These are phyloP conservation scores for Notodonta dromedarius DNA, from an alignment of 2,888 invertebrate species.

Conservation along the genomic window DNA sequence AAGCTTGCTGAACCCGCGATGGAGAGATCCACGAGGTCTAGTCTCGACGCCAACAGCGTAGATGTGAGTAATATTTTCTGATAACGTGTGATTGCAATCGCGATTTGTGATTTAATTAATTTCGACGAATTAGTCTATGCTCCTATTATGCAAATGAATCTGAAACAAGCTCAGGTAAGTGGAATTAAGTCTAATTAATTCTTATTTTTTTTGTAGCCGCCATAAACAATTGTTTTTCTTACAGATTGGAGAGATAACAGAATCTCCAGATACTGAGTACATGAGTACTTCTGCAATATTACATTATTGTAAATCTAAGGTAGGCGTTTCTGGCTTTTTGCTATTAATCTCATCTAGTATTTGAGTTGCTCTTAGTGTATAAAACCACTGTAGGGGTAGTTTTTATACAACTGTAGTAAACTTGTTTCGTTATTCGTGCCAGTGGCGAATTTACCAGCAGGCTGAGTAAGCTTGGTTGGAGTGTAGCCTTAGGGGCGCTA, in stretches of 20 bases:
- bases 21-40: slow-evolving; percentile 75
- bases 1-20: slow-evolving; percentile 68
- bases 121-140: background rate
- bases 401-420: too few relatives aligned
- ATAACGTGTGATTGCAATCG: slow-evolving; percentile 5
- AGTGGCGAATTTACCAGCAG: too few relatives aligned
- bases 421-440: too few relatives aligned
- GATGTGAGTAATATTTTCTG: slow-evolving; percentile 68
- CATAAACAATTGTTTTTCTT: slow-evolving; percentile 26
- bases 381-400: too few relatives aligned
- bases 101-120: background rate
- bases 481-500: too few relatives aligned
- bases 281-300: slow-evolving; percentile 91
- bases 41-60: slow-evolving; percentile 76
- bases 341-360: background rate
- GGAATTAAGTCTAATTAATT: background rate
- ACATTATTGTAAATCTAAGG: slow-evolving; percentile 92
- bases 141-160: background rate
- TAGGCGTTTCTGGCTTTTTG: slow-evolving; percentile 38
- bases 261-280: slow-evolving; percentile 86
- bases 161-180: background rate
- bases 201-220: background rate
- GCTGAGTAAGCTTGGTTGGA: too few relatives aligned
- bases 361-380: too few relatives aligned
- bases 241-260: slow-evolving; percentile 88